These are phyloP conservation scores for Coluber constrictor DNA, from an alignment of 2,797 vertebrate species.

Conservation along the genomic window DNA sequence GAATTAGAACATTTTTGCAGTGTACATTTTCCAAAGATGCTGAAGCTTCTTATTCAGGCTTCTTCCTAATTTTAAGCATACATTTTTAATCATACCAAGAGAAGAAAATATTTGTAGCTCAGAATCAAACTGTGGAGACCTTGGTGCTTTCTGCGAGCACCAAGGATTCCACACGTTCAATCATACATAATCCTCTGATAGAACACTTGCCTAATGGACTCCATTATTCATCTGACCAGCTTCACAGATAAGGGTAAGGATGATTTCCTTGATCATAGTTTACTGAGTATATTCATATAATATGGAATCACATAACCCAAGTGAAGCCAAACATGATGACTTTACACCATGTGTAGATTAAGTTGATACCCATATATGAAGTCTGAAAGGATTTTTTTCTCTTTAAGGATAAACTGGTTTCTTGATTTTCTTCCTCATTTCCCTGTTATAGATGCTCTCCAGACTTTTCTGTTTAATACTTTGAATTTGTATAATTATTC, in stretches of 20 bases:
- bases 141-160: not conserved
- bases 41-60: conserved; percentile 17
- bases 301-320: not conserved
- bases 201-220: not conserved
- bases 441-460: not conserved
- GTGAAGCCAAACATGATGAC: not conserved
- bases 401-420: not conserved
- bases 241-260: not conserved
- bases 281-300: not conserved
- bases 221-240: not conserved
- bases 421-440: not conserved
- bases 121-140: not conserved
- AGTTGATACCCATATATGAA: not conserved
- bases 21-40: not conserved
- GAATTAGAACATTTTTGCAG: conserved; percentile 34
- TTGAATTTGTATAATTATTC: conserved; percentile 9
- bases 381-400: not conserved
- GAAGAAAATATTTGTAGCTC: not conserved
- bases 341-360: not conserved
- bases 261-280: not conserved
- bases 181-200: not conserved
- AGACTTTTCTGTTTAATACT: not conserved
- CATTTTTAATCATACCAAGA: conserved; percentile 9
- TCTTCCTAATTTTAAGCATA: not conserved
- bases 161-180: conserved; percentile 17